Base-by-base conservation (phyloP, 2,797 vertebrate species). In the Xenops minutus region DNA sequence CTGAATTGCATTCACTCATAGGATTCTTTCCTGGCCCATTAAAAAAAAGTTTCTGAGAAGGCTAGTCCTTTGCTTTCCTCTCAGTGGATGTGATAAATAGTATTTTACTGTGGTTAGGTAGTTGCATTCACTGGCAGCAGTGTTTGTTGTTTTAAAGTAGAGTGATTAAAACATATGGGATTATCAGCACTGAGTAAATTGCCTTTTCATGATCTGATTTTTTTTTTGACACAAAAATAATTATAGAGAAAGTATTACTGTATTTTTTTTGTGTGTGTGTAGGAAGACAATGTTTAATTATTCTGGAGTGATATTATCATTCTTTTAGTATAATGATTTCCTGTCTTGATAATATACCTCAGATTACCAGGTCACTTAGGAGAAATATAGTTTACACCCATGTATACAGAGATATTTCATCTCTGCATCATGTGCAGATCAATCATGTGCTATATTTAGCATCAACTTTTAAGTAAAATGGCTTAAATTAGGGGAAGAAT, bases 21-120 rank as follows among this genome's bases (percentile, higher is more conserved):
- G 64, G 30, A 34, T 41, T 30, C 34, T 84, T 84, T 72, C 51
- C 37, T 61, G 32, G 26, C 15, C n/a, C 14, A 52, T 43, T 66
- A 41, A 71, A 85, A 54, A 66, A 56, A 51, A 6, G 49, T 34
- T 59, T 68, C 37, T 84, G 63, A 36, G 85, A 90, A 46, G 36
- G 9, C 73, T 30, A 72, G 74, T 66, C 22, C 24, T 88, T 84
- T 44, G 6, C 75, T 91, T 79, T 76, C 6, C 5, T 78, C 34
- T 78, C 32, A 71, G 2, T n/a, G 36, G 30, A 20, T 58, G 46
- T 46, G 21, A 81, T 37, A 68, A 71, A 63, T 26, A 44, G 5
- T 61, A 62, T 85, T 93, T 91, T 89, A 82, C 34, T 68, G 21
- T 73, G 78, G 85, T 93, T 83, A 76, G 43, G 66, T 85, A 91